Evolutionary conservation across 2,888 invertebrate species (phyloP), one percentile per base, ranked within the genome.

Genomic region (Euphydryas editha): DNA sequence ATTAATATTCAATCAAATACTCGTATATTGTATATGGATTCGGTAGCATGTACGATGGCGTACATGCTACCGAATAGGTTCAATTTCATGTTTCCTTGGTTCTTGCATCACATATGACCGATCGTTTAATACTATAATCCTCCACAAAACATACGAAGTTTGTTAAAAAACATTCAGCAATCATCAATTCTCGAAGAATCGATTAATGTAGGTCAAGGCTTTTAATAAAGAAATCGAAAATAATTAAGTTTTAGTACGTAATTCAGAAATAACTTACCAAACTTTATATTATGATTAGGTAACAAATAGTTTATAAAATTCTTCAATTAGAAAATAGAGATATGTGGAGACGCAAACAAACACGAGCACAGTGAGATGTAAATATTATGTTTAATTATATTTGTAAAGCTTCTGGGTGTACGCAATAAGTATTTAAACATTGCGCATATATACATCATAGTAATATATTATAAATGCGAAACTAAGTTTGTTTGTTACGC

Each of bases 131-230:
- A 11, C 17, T 21, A n/a, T n/a, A 24, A 39, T 57, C 44, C 21
- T 57, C 44, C 37, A n/a, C 20, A 42, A 44, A 42, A 17, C n/a
- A 5, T 20, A 20, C 7, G n/a, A 20, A n/a, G 44, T 56, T 8
- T 10, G 47, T 47, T 47, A 65, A 56, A 65, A 56, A 60, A 56
- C 56, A 65, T 60, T 49, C 56, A 24, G 15, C 21, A 51, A 51
- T 24, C 49, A 7, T 24, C 5, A 7, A 42, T 61, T 39, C 47
- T 59, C 57, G 55, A 59, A 55, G 62, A 44, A 62, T 56, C 49
- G 54, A 68, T 21, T 39, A 15, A 59, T 59, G 39, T 62, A 51
- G 62, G 65, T 37, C 68, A 69, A 65, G 68, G 59, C 55, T 44
- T 42, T 11, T 11, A 55, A 68, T 56, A 51, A 20, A 36, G 24